phyloP scores from a whole-genome alignment of 2,113 vertebrate species.

The Chaenocephalus aceratus region DNA sequence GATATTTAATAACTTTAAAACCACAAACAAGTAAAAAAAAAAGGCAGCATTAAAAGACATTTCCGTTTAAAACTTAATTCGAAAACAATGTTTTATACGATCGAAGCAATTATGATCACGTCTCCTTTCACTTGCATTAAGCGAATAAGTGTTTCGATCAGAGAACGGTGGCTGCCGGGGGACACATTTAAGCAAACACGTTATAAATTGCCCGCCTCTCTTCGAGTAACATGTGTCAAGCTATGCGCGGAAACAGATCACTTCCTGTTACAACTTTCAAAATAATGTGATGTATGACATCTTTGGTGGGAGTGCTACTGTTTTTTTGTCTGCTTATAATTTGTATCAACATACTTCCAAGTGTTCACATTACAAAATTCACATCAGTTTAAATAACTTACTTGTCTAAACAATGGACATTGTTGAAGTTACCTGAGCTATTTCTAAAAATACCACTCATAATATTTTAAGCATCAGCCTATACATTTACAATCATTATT shows the following conservation, averaged over 20 bases:
- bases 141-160: neutral
- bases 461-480: no score
- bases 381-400: no score
- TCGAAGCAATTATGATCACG: neutral
- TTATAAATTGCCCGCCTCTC: conserved; percentile 68
- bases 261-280: conserved; percentile 43
- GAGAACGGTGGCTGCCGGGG: conserved; percentile 66
- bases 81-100: neutral
- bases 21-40: neutral
- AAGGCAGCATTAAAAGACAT: neutral
- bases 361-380: no score
- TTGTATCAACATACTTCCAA: no score
- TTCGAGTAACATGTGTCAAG: conserved; percentile 1
- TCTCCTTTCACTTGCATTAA: neutral
- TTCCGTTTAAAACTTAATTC: neutral
- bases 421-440: no score
- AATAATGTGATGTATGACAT: neutral
- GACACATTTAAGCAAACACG: conserved; percentile 38
- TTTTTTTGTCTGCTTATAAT: neutral
- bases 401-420: no score
- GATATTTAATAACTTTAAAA: neutral
- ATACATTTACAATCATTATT: no score
- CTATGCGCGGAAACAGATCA: accelerated
- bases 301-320: neutral
- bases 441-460: no score